Base-by-base conservation (phyloP, 1,140 invertebrate species). In the Ceratosolen solmsi region DNA sequence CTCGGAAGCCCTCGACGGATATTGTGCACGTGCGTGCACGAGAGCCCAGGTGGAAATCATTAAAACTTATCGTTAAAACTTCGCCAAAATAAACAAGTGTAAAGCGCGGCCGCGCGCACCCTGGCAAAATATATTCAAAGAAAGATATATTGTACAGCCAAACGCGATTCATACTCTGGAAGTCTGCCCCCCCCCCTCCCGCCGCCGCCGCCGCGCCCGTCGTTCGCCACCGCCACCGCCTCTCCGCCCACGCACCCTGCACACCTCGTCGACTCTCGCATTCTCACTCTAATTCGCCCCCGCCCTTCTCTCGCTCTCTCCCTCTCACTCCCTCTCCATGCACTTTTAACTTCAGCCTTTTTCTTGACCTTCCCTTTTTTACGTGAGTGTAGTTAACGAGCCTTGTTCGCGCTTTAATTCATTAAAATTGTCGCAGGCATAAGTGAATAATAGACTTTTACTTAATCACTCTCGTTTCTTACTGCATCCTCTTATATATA, bases 21-120 rank as follows among this genome's bases (percentile, higher is more conserved):
- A 76, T 75, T 70, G 73, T 33, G 51, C 58, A 63, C 74, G 68
- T 78, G 81, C 81, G 81, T 76, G 81, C 60, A 36, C 81, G 56
- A 58, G 30, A 60, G 49, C 70, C 65, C 65, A 76, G 65, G 73
- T 82, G 76, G 56, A 83, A 83, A 83, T 83, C 82, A 65, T 83
- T 83, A 77, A 78, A 78, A 83, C 82, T 83, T 83, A 83, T 83
- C 82, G 82, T 74, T 79, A 76, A 82, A 76, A 78, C 81, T 78
- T 76, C 70, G 71, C 81, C 75, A 78, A 79, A 82, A 82, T 76
- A 76, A 82, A 77, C 80, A 77, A 77, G 80, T 54, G 73, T 38
- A 65, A 77, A 65, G 73, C 77, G 68, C 54, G 27, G 15, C 33
- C 63, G 54, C 56, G 30, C 27, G 22, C 49, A 38, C 22, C 70